Evolutionary conservation across 2,797 vertebrate genomes (phyloP).

Genomic region (Alcedo quadribrachys): DNA sequence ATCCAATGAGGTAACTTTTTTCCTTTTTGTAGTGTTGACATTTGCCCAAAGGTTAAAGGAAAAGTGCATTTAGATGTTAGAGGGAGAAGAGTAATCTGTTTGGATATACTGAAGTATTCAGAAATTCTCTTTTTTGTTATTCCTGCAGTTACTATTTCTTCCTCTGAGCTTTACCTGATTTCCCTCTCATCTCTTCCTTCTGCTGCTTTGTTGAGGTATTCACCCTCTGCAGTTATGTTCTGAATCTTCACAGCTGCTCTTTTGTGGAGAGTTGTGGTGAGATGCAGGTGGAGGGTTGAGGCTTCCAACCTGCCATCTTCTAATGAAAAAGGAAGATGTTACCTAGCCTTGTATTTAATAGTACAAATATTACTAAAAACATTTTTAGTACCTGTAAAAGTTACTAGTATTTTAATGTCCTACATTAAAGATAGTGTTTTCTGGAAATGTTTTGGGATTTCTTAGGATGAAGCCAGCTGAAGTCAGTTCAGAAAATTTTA

Average conservation of each 20-base stretch:
- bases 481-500: background rate
- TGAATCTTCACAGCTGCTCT: background rate
- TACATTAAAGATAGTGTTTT: background rate
- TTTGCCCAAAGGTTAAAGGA: slow-evolving; percentile 27
- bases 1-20: slow-evolving; percentile 85
- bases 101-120: slow-evolving; percentile 45
- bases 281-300: background rate
- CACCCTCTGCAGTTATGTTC: fast-evolving
- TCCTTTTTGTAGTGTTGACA: slow-evolving; percentile 7
- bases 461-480: background rate
- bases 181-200: background rate
- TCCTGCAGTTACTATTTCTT: background rate
- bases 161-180: background rate
- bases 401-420: background rate
- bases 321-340: background rate
- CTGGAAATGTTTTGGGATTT: background rate
- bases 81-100: background rate
- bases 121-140: background rate
- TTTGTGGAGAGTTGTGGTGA: background rate
- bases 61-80: slow-evolving; percentile 3
- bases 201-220: background rate
- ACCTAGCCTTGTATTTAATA: background rate
- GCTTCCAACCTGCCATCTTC: background rate
- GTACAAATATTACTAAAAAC: background rate
- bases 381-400: background rate